Evolutionary conservation across 1,140 invertebrate species (phyloP), one percentile per base, ranked within the genome.

Genomic region (Aradophagus sp.): DNA sequence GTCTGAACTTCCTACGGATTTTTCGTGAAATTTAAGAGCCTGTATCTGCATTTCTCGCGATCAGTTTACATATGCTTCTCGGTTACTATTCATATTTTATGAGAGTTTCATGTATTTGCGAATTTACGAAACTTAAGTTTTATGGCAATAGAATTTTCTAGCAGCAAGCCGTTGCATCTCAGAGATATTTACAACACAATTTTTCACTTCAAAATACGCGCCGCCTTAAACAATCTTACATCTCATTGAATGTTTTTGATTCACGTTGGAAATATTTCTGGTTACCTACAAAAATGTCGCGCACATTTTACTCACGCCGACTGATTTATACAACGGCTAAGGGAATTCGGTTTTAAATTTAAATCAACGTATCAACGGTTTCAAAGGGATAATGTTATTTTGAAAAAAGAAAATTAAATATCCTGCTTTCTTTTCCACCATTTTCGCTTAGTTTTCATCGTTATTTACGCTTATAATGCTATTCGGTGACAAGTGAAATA

Each of bases 1-100:
- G 44, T 62, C 50, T 58, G 45, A 71, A 65, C 52, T 71, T 65
- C n/a, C 27, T 53, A 53, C 32, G 39, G 67, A 71, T 71, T 71
- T 69, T 71, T 53, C 59, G n/a, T 45, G 39, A 65, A 63, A 71
- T 71, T 71, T 70, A 63, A 44, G 50, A 63, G 19, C 12, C 11
- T 44, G 29, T 29, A 53, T 65, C 39, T 71, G 67, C 67, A 65
- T 65, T 71, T 53, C 31, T 47, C 29, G 29, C 58, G 58, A 58
- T 58, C 58, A 38, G 26, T 71, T 71, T 71, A 71, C 67, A 71
- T 59, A 59, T 62, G 58, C 52, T 63, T 42, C 52, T 38, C 36
- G 36, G 44, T 48, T 27, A 70, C 50, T 45, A 34, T 61, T 70
- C 35, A 50, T 70, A 56, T 27, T 62, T 62, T 50, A 70, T 50